phyloP scores from a whole-genome alignment of 2,888 invertebrate species.

The Cybosia mesomella region DNA sequence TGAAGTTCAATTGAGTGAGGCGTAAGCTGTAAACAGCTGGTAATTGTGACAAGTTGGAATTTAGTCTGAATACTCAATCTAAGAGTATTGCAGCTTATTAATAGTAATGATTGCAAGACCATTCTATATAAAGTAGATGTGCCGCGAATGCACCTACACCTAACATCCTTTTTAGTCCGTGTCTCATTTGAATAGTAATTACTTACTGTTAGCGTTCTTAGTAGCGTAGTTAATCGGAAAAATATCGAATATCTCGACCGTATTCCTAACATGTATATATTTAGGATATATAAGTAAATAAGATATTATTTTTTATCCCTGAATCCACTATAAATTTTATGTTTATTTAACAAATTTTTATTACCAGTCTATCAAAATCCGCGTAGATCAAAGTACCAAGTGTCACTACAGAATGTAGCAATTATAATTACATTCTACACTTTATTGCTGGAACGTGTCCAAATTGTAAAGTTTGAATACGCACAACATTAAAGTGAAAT shows the following conservation, averaged over 20 bases:
- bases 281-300: neutral
- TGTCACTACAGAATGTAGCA: slow-evolving; percentile 11
- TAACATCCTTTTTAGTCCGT: neutral
- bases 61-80: slow-evolving; percentile 61
- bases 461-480: slow-evolving; percentile 13
- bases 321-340: neutral
- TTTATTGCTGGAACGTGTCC: slow-evolving; percentile 36
- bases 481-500: neutral
- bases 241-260: neutral
- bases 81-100: slow-evolving; percentile 38
- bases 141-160: neutral
- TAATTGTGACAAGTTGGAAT: slow-evolving; percentile 74
- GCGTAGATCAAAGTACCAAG: slow-evolving; percentile 15
- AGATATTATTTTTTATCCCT: neutral
- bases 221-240: neutral
- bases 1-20: slow-evolving; percentile 74
- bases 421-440: slow-evolving; percentile 28
- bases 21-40: slow-evolving; percentile 74
- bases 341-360: neutral
- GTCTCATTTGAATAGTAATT: too few species aligned
- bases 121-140: neutral
- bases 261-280: neutral
- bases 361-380: neutral
- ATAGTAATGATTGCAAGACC: slow-evolving; percentile 29
- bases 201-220: too few species aligned